These are phyloP conservation scores for Calidris pugnax DNA, from an alignment of 2,113 vertebrate genomes.

Conservation along the genomic window DNA sequence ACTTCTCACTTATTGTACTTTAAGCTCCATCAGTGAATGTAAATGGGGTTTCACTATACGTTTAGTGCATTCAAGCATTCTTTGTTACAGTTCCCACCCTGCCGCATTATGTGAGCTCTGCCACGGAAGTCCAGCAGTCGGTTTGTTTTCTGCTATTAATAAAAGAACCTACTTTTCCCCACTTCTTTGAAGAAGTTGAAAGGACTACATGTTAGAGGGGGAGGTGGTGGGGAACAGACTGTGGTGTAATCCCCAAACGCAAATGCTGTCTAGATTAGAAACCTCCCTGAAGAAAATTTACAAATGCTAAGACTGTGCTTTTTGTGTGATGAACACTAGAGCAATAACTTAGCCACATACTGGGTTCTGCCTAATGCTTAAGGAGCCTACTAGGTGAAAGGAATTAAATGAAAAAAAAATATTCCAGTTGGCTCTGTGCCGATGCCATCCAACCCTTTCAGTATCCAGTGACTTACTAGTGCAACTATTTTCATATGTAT, in stretches of 20 bases:
- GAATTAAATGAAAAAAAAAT: constrained; percentile 36
- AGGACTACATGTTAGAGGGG: constrained; percentile 75
- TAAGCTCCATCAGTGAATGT: constrained; percentile 78
- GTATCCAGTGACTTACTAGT: neutral
- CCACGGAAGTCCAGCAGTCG: constrained; percentile 79
- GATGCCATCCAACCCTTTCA: constrained; percentile 3
- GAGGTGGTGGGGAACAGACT: constrained; percentile 72
- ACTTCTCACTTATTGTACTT: constrained; percentile 74
- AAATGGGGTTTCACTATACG: constrained; percentile 78
- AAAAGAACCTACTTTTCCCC: constrained; percentile 73
- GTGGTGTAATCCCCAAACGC: constrained; percentile 74
- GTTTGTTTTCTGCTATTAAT: constrained; percentile 83
- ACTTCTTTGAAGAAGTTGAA: constrained; percentile 82
- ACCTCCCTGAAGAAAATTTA: constrained; percentile 71
- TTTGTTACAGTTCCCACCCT: constrained; percentile 78
- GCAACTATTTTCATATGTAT: constrained; percentile 25
- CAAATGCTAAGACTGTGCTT: constrained; percentile 70
- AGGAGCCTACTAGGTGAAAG: constrained; percentile 43
- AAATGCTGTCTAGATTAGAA: constrained; percentile 76
- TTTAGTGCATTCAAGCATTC: constrained; percentile 80
- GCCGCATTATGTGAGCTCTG: constrained; percentile 76
- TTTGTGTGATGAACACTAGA: constrained; percentile 61
- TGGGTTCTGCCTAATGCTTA: constrained; percentile 38
- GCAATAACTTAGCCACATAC: constrained; percentile 64
- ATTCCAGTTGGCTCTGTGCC: constrained; percentile 37